Evolutionary conservation across 2,797 vertebrate genomes (phyloP).

Genomic region (Pelodytes ibericus): DNA sequence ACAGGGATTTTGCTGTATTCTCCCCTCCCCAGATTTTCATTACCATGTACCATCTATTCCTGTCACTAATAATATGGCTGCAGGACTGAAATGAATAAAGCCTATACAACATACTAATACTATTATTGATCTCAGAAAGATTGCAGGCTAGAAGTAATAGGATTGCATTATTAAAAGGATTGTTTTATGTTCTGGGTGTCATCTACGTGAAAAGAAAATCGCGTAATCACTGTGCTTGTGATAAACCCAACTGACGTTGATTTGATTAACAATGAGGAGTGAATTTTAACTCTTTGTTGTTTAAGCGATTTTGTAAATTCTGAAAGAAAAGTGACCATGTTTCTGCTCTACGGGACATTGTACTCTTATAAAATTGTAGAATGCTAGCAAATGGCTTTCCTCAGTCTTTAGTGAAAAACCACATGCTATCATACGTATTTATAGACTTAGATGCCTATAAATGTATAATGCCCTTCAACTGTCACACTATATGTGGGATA

Average conservation of each 20-base stretch:
- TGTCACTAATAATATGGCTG: constrained; percentile 41
- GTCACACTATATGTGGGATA: too few species aligned
- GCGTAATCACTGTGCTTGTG: neutral
- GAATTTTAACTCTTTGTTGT: neutral
- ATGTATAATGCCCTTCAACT: too few species aligned
- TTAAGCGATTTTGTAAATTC: neutral
- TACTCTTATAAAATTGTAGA: too few species aligned
- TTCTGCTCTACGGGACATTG: too few species aligned
- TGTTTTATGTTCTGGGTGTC: constrained; percentile 41
- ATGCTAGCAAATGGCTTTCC: too few species aligned
- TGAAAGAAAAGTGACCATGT: too few species aligned
- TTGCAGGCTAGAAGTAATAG: constrained; percentile 35
- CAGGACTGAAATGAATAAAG: constrained; percentile 30
- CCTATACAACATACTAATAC: constrained; percentile 33
- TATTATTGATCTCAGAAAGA: constrained; percentile 39
- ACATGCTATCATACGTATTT: too few species aligned
- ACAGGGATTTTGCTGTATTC: neutral
- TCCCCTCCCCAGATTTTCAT: neutral
- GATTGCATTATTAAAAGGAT: constrained; percentile 43
- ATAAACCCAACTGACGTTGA: constrained; percentile 27
- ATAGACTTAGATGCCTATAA: too few species aligned
- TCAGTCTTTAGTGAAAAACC: too few species aligned
- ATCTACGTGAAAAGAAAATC: constrained; percentile 21
- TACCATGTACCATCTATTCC: constrained; percentile 10
- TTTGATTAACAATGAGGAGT: constrained; percentile 1